Conservation (phyloP, 2,888 invertebrate species). For the Pseudanteris insignis region DNA sequence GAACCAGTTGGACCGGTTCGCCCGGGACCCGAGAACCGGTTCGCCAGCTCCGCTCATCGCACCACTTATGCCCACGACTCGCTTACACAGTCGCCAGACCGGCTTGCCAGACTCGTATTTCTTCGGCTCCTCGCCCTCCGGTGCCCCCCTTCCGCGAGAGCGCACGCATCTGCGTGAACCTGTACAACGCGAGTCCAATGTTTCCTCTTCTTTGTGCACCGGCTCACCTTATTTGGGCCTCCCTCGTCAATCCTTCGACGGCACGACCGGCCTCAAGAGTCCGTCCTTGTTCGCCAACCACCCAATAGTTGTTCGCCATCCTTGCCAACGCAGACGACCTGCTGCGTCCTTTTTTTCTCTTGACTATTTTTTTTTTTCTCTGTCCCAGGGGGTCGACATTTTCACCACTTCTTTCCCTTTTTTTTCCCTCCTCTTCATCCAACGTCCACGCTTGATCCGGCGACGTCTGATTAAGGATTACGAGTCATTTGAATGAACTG, state of each 20-base stretch:
- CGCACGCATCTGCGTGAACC: constrained; percentile 41
- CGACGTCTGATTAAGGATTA: too few species aligned
- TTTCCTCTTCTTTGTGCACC: constrained; percentile 58
- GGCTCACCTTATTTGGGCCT: constrained; percentile 54
- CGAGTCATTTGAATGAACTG: too few species aligned
- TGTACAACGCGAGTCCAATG: constrained; percentile 46
- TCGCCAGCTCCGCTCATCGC: constrained; percentile 37
- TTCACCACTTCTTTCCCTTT: constrained; percentile 12
- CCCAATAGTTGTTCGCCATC: too few species aligned
- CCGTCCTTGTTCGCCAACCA: constrained; percentile 2
- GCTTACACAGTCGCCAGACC: constrained; percentile 30
- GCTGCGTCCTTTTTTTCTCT: constrained; percentile 1
- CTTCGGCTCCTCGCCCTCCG: constrained; percentile 41
- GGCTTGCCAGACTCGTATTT: constrained; percentile 43
- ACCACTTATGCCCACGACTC: constrained; percentile 42
- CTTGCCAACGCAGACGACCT: constrained; percentile 4
- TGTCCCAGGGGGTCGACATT: constrained; percentile 17
- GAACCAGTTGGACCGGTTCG: constrained; percentile 64
- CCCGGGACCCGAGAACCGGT: constrained; percentile 29
- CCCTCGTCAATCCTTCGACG: constrained; percentile 42
- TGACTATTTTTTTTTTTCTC: too few species aligned
- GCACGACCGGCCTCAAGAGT: constrained; percentile 29
- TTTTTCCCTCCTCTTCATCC: too few species aligned
- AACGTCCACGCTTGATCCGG: too few species aligned
- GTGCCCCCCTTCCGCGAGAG: constrained; percentile 24